Conservation (phyloP, 2,797 vertebrate species). For the Pitangus sulphuratus region DNA sequence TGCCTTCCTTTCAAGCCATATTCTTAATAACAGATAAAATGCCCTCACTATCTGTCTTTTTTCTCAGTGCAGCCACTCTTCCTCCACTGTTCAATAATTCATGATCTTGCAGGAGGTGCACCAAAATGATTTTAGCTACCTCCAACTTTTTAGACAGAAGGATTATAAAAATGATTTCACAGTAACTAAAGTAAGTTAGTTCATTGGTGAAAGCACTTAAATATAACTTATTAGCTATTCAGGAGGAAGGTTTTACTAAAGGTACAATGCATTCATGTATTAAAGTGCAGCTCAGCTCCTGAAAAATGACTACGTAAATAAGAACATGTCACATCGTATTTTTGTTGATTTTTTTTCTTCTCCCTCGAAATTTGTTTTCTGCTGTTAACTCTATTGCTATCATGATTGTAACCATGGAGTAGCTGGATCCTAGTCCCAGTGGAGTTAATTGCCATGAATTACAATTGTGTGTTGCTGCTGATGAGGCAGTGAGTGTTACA, state of each 20-base stretch:
- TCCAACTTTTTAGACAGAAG: conserved; percentile 30
- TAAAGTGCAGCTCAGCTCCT: conserved; percentile 34
- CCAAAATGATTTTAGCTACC: conserved; percentile 34
- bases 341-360: conserved; percentile 7
- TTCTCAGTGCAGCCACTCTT: neutral
- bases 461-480: neutral
- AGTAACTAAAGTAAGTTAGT: conserved; percentile 33
- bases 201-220: conserved; percentile 56
- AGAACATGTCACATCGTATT: conserved; percentile 55
- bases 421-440: neutral
- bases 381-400: neutral
- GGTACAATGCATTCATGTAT: conserved; percentile 50
- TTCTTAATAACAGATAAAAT: neutral
- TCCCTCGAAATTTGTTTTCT: neutral
- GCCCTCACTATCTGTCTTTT: neutral
- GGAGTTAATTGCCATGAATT: neutral
- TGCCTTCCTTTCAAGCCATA: neutral
- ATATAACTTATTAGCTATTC: conserved; percentile 59
- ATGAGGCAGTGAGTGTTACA: neutral
- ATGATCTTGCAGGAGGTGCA: conserved; percentile 22
- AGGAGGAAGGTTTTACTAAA: conserved; percentile 53
- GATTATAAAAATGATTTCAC: conserved; percentile 57
- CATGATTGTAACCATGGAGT: neutral
- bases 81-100: conserved; percentile 30
- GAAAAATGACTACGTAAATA: conserved; percentile 51